phyloP scores from a whole-genome alignment of 1,140 invertebrate genomes.

The Eciton burchellii region DNA sequence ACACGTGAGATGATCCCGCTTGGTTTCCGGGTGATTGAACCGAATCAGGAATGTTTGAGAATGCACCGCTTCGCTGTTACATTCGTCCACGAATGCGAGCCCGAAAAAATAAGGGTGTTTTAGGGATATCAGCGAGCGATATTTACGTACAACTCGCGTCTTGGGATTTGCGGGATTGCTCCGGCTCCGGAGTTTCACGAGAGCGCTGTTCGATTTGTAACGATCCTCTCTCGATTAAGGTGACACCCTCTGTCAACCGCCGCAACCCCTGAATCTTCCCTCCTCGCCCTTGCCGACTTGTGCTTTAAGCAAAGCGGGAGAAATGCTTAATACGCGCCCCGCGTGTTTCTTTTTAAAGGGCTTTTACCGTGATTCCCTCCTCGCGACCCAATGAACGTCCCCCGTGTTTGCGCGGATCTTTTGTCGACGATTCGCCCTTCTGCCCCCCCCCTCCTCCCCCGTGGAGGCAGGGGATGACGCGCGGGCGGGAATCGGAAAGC shows the following conservation, averaged over 20 bases:
- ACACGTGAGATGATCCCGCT: background rate
- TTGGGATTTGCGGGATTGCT: too few relatives aligned
- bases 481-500: slow-evolving; percentile 29
- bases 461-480: slow-evolving; percentile 3
- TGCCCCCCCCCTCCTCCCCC: too few relatives aligned
- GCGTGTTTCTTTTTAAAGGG: slow-evolving; percentile 39
- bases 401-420: slow-evolving; percentile 58
- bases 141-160: too few relatives aligned
- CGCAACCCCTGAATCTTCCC: background rate
- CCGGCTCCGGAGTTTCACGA: too few relatives aligned
- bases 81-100: too few relatives aligned
- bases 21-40: background rate
- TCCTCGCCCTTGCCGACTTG: background rate
- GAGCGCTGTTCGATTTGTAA: too few relatives aligned
- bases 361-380: slow-evolving; percentile 45
- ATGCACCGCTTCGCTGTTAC: too few relatives aligned
- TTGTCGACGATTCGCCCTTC: slow-evolving; percentile 63
- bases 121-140: too few relatives aligned
- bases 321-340: slow-evolving; percentile 48
- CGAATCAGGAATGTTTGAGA: too few relatives aligned
- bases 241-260: slow-evolving; percentile 1
- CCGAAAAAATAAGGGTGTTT: too few relatives aligned
- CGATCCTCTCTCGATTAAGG: too few relatives aligned
- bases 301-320: slow-evolving; percentile 25
- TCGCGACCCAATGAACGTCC: slow-evolving; percentile 52